Base-by-base conservation (phyloP, 1,140 invertebrate species). In the Panagrolaimus sp. region DNA sequence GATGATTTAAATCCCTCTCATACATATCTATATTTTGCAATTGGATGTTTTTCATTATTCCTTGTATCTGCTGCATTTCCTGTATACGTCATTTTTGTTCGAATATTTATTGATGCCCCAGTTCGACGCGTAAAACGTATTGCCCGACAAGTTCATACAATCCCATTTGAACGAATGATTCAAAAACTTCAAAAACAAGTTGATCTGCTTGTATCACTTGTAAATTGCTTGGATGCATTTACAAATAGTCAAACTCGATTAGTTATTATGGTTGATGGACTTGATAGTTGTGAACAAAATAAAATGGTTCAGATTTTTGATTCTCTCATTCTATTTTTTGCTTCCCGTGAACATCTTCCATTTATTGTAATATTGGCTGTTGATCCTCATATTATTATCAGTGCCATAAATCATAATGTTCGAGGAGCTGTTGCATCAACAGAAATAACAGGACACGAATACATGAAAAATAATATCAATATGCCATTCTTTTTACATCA, bases 401-500 rank as follows among this genome's bases (percentile, higher is more conserved):
- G 74, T 24, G 81, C 82, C 12, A 74, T 83, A 65, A 82, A 80
- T 58, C 73, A 83, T 32, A 82, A 83, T 67, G 71, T 83, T 28
- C 64, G 69, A 17, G 71, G 72, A 24, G 17, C 71, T 10, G 48
- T 28, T 32, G 69, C 52, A 66, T 43, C 63, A 15, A 46, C 65
- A 68, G 88, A 83, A 85, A 94, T 94, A 88, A 92, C 76, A 89
- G 93, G 87, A 1, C 91, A 93, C 85, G 93, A 95, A 84, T 97
- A 96, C 82, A 85, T 98, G 43, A 88, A 92, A 32, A 98, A 98
- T 83, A 90, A 98, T 86, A 93, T 98, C 1, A 95, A 97, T 83
- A 85, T 98, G 71, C 96, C 95, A 0, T 97, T 98, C 85, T 98
- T 93, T 84, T 87, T 98, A 15, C 95, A 98, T 87, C 97, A 96